Percentiles rank a stretch among this genome's conserved stretches.
These are phyloP conservation scores for Mormyrops attenuatus DNA, from an alignment of 2,797 vertebrate genomes.

Conservation along the genomic window DNA sequence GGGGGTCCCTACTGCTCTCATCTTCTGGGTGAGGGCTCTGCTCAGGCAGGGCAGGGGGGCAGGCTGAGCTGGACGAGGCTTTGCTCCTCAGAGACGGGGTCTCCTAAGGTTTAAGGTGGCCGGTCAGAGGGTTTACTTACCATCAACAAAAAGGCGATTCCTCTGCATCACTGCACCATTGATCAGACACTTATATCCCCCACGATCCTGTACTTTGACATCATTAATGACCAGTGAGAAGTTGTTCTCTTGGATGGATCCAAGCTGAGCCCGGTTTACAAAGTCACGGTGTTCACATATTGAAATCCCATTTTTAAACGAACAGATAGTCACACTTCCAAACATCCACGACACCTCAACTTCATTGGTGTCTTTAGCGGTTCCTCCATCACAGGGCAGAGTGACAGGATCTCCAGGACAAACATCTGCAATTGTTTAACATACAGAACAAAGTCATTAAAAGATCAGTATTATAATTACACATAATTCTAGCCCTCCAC, in stretches of 20 bases:
- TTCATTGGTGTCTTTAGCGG: not conserved
- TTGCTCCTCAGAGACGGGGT: too few species aligned
- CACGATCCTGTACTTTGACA: not conserved
- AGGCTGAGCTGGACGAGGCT: too few species aligned
- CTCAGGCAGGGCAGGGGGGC: too few species aligned
- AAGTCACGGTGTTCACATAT: not conserved
- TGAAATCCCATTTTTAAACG: not conserved
- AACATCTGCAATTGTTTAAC: not conserved
- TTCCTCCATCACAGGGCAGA: not conserved
- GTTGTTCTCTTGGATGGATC: not conserved
- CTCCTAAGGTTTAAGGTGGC: too few species aligned
- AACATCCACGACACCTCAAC: not conserved
- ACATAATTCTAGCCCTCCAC: not conserved
- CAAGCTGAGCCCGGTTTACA: not conserved
- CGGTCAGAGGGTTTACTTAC: too few species aligned
- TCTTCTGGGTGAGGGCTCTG: too few species aligned
- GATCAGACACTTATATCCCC: too few species aligned
- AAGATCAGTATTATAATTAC: not conserved
- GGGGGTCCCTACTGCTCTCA: not conserved
- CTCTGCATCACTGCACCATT: too few species aligned
- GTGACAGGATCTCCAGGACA: not conserved
- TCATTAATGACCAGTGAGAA: not conserved
- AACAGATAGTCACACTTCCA: not conserved
- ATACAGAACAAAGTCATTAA: not conserved
- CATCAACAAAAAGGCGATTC: too few species aligned